phyloP scores from a whole-genome alignment of 2,113 vertebrate genomes.

The Peromyscus leucopus region DNA sequence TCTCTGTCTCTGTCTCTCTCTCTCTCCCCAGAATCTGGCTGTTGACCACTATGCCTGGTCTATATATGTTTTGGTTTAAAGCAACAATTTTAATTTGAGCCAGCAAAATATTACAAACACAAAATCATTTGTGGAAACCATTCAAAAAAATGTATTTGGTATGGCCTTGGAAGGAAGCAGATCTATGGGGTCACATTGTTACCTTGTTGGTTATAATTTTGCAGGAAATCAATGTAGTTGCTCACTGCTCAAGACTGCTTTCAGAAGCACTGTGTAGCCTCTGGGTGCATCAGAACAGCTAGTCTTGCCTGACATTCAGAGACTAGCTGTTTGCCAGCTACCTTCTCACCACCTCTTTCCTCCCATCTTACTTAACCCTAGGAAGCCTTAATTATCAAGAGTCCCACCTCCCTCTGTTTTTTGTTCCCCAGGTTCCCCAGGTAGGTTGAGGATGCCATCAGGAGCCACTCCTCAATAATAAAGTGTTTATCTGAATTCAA shows the following conservation, averaged over 20 bases:
- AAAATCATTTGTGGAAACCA: background rate
- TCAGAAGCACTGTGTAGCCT: background rate
- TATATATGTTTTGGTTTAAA: background rate
- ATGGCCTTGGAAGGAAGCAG: background rate
- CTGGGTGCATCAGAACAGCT: background rate
- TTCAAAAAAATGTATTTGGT: background rate
- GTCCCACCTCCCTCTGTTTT: background rate
- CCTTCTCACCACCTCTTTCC: background rate
- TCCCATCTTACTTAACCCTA: background rate
- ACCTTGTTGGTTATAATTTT: background rate
- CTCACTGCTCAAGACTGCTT: background rate
- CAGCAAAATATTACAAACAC: background rate
- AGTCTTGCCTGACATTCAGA: background rate
- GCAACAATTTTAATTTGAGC: background rate
- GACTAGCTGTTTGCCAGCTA: background rate
- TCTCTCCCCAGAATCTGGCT: background rate
- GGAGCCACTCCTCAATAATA: background rate
- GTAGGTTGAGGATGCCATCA: background rate
- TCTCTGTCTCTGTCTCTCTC: too few species aligned
- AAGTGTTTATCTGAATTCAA: background rate
- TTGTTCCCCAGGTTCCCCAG: background rate
- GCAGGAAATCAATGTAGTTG: background rate
- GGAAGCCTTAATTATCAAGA: background rate
- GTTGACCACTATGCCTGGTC: background rate
- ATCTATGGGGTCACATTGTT: background rate